Base-by-base conservation (phyloP, 2,888 invertebrate species). In the Blomia tropicalis region DNA sequence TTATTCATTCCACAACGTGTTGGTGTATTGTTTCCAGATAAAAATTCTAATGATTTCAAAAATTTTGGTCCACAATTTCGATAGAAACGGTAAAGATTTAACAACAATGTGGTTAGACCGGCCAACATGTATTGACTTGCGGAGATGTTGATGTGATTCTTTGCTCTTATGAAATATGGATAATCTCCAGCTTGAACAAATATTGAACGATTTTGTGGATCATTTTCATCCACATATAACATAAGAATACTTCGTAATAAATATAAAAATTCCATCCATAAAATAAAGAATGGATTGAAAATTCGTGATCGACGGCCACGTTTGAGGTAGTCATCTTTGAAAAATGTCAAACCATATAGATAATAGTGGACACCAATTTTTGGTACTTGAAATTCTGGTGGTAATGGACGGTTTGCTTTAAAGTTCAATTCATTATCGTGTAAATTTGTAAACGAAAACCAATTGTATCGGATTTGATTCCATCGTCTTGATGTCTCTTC, bases 141-240 rank as follows among this genome's bases (percentile, higher is more conserved):
- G 3, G 56, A 23, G 14, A 62, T 19, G 41, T 62, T 62, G 14
- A 62, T 36, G 36, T 62, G 62, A 2, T 36, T 23, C 22, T 41
- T 62, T 56, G 56, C 43, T 4, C 43, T 36, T 17, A 62, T 54
- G 23, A 58, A 62, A 25, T 56, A 62, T 2, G 27, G 23, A 31
- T 41, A 62, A 43, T 62, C 62, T 11, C 62, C 62, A 5, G 43
- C 32, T 7, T 43, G 41, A 4, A 62, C 36, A 22, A 56, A 56
- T 14, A 29, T 56, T n/a, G 19, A 2, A 41, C 43, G 36, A 30
- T 54, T 30, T n/a, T n/a, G n/a, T n/a, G n/a, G n/a, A 22, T 56
- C 27, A 7, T 11, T 27, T 7, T 2, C n/a, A 11, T 43, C 4
- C 23, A 58, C 2, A 2, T 23, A 43, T 11, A 58, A 43, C 7